phyloP scores from a whole-genome alignment of 2,113 vertebrate species.

The Psilopsiagon aurifrons region DNA sequence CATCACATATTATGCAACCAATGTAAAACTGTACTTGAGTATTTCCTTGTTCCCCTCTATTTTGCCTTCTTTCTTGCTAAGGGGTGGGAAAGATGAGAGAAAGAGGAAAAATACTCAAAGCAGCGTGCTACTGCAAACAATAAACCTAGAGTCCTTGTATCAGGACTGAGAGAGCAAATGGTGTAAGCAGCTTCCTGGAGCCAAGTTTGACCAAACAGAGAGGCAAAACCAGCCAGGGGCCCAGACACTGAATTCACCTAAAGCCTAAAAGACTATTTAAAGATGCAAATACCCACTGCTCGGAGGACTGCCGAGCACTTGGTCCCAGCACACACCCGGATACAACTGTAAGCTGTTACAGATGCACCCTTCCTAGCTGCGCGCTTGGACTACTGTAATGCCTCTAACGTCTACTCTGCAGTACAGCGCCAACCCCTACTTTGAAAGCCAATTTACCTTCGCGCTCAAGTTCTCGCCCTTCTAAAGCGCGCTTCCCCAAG shows the following conservation, averaged over 20 bases:
- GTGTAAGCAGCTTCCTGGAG: conserved; percentile 2
- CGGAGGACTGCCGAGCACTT: neutral
- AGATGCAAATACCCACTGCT: neutral
- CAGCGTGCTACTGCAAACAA: conserved; percentile 45
- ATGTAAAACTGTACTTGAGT: neutral
- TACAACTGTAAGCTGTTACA: neutral
- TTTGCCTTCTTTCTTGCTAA: neutral
- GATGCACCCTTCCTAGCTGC: neutral
- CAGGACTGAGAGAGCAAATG: neutral
- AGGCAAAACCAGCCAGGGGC: neutral
- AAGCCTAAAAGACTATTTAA: neutral
- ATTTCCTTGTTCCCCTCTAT: neutral
- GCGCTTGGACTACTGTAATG: neutral
- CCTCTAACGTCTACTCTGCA: neutral
- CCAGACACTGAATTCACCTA: neutral
- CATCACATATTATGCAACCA: neutral
- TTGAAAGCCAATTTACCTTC: neutral
- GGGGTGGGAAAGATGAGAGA: neutral
- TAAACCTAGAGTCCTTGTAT: conserved; percentile 44
- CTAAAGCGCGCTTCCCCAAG: neutral
- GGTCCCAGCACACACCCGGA: neutral
- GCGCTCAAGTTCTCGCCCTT: neutral
- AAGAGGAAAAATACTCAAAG: conserved; percentile 1
- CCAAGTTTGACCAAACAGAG: conserved; percentile 55
- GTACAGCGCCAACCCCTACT: neutral